Evolutionary conservation across 2,797 vertebrate species (phyloP), one percentile per base, ranked within the genome.

Genomic region (Heteromormyrus szaboi): DNA sequence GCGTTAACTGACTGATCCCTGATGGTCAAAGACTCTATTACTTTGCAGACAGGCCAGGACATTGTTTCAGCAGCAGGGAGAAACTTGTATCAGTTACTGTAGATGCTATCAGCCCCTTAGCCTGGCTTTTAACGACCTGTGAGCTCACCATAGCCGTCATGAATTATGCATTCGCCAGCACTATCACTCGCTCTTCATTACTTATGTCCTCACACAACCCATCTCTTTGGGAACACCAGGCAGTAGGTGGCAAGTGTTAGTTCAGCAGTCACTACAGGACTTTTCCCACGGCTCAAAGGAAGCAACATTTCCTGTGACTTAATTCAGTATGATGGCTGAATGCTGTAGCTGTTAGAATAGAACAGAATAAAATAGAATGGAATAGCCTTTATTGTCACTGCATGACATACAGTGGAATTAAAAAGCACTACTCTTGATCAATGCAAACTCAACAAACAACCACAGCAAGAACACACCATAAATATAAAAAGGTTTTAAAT

Each of bases 51-150:
- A 84, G 37, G 53, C 33, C 65, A 41, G 56, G 76, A 44, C 68
- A 86, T 88, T 76, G 90, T 89, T 89, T 87, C 87, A n/a, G 72
- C 81, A 87, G 86, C 56, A 87, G 89, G 68, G 33, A 72, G 68
- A 72, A 72, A 89, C 90, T 50, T 90, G 62, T 68, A 85, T 85
- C 41, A 51, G 76, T 87, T 92, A 90, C 90, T 88, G 90, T 84
- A 48, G 81, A 85, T 85, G 44, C 9, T 48, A 85, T 85, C 48
- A 22, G n/a, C 9, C 81, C 46, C 48, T 85, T 25, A 29, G 44
- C 46, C 44, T 51, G 22, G n/a, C 81, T 85, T 85, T 85, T 85
- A 51, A 50, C 1, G 81, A 85, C 22, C 81, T 6, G 81, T 85
- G 76, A 81, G 76, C 76, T 81, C 76, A 46, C 41, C 76, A 46